Evolutionary conservation across 2,797 vertebrate genomes (phyloP), one percentile per base, ranked within the genome.

Genomic region (Melanogrammus aeglefinus): DNA sequence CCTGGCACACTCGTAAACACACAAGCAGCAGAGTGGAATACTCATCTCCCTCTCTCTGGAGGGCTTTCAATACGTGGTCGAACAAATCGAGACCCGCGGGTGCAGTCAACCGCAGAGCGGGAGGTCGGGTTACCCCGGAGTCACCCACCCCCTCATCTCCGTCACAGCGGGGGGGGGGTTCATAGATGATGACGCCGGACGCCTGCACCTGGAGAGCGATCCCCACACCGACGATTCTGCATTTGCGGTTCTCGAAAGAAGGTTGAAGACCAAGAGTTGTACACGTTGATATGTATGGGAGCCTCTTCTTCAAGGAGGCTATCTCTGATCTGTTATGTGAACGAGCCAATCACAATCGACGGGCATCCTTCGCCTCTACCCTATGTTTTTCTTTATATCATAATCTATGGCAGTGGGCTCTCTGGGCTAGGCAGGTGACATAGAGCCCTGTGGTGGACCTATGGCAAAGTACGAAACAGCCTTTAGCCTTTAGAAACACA

Each of bases 11-110:
- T 83, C 63, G 77, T 75, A 88, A 70, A 82, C 75, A 38, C 76
- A 41, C 38, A 81, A 36, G 72, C 77, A 83, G 78, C 72, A 83
- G 80, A 90, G 78, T 79, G 41, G 14, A 77, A 47, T 29, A 47
- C 76, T 36, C 57, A 33, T 85, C 89, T 86, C 86, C 76, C 75
- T 82, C 69, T 85, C 89, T 86, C 86, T 77, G 75, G 87, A 47
- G 86, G 38, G 80, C 71, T 9, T 83, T 82, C 12, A 74, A 35
- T 82, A 83, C 72, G 74, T 78, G 79, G 70, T 75, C 80, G 27
- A 79, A 39, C 41, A 21, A 7, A 81, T 74, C 81, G 73, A 31
- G 18, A 69, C 24, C 41, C 75, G 18, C 27, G 76, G 51, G 71
- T 13, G 44, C 36, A 80, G 66, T 73, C 83, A 85, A 88, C 81